Percentiles rank a stretch among this genome's conserved stretches.
Evolutionary conservation across 2,797 vertebrate genomes (phyloP).

Genomic region (Falco rusticolus): DNA sequence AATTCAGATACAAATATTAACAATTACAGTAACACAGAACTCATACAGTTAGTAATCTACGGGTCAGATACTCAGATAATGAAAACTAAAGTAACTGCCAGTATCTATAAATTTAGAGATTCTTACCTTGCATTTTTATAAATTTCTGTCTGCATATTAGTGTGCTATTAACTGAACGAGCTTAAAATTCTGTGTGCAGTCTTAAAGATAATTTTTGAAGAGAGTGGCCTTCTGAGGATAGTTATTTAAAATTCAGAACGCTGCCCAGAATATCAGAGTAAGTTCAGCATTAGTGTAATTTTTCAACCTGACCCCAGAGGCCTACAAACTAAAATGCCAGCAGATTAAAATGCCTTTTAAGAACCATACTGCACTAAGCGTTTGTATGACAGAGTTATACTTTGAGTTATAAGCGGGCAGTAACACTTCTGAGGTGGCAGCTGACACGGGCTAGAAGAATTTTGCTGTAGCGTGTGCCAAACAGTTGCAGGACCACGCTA

Average conservation of each 20-base stretch:
- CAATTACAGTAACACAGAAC: neutral
- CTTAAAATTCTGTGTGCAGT: slow-evolving; percentile 37
- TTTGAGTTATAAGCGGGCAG: neutral
- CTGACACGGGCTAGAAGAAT: neutral
- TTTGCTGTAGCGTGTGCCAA: neutral
- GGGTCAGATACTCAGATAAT: neutral
- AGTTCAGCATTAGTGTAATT: slow-evolving; percentile 49
- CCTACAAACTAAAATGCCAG: slow-evolving; percentile 44
- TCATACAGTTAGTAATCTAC: neutral
- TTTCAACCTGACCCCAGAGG: slow-evolving; percentile 56
- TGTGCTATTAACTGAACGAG: slow-evolving; percentile 1
- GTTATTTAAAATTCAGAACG: slow-evolving; percentile 59
- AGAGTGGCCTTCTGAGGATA: slow-evolving; percentile 37
- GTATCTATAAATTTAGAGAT: neutral
- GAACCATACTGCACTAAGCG: slow-evolving; percentile 7
- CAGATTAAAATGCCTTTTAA: slow-evolving; percentile 61
- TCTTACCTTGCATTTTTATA: neutral
- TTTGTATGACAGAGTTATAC: neutral
- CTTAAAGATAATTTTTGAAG: slow-evolving; percentile 59
- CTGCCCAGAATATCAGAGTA: slow-evolving; percentile 56
- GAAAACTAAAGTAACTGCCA: slow-evolving; percentile 1
- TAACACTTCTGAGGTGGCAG: neutral
- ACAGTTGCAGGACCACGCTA: neutral
- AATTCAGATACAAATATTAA: slow-evolving; percentile 19
- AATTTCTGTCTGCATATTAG: neutral